These are phyloP conservation scores for Nephotettix cincticeps DNA, from an alignment of 1,140 invertebrate species.

Conservation along the genomic window DNA sequence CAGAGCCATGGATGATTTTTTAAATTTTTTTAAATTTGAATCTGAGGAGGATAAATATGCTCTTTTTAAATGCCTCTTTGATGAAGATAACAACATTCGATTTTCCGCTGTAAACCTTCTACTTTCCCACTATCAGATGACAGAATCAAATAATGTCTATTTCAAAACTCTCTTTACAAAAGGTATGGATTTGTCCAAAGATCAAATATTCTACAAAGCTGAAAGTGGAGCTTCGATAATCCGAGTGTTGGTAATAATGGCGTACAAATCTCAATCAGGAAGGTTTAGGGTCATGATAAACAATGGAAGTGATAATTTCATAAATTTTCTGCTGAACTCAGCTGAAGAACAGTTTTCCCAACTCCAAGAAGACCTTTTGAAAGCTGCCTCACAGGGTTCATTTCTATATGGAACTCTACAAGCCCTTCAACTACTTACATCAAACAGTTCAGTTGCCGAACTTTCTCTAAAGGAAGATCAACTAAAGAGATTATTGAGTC, in stretches of 20 bases:
- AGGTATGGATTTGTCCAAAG: conserved; percentile 50
- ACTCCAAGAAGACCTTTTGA: conserved; percentile 48
- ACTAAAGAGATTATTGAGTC: conserved; percentile 40
- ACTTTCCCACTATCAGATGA: conserved; percentile 44
- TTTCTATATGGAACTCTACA: conserved; percentile 48
- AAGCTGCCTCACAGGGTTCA: conserved; percentile 43
- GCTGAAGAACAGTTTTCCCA: conserved; percentile 43
- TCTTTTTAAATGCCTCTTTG: conserved; percentile 47
- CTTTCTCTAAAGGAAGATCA: conserved; percentile 33
- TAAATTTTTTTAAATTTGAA: conserved; percentile 43
- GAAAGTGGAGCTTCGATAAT: conserved; percentile 54
- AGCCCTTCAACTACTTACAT: conserved; percentile 42
- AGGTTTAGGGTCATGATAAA: conserved; percentile 9
- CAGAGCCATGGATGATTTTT: neutral
- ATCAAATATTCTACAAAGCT: conserved; percentile 54
- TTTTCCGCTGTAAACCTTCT: conserved; percentile 48
- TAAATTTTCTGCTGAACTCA: conserved; percentile 38
- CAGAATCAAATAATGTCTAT: conserved; percentile 13
- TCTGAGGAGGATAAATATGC: conserved; percentile 40
- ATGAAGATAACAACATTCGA: conserved; percentile 52
- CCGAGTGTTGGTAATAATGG: conserved; percentile 44
- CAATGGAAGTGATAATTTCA: conserved; percentile 17
- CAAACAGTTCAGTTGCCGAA: conserved; percentile 37
- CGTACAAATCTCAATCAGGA: conserved; percentile 26
- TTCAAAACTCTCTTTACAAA: conserved; percentile 41